Conservation (phyloP, 1,140 invertebrate genomes). For the Drosophila aff. region DNA sequence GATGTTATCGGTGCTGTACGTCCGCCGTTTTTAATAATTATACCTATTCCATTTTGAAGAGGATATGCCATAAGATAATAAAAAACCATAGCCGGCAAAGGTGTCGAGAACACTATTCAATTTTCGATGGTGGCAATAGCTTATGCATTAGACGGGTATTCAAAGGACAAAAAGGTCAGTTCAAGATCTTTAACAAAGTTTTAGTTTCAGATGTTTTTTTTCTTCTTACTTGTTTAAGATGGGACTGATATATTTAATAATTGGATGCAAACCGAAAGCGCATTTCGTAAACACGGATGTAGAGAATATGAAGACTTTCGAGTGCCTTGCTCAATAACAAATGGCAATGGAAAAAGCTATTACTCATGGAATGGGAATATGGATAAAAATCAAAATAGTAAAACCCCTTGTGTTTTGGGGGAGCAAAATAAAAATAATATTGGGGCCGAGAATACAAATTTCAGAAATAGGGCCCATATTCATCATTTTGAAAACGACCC, state of each 20-base stretch:
- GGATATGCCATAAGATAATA: conserved; percentile 68
- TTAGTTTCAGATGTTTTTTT: not conserved
- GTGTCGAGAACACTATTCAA: conserved; percentile 59
- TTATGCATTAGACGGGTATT: conserved; percentile 13
- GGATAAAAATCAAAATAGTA: not conserved
- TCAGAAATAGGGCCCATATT: not conserved
- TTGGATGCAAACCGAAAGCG: not conserved
- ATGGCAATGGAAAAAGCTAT: not conserved
- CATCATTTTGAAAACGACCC: not conserved
- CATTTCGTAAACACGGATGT: no score
- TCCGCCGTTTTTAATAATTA: conserved; percentile 40
- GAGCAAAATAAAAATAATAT: not conserved
- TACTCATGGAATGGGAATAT: not conserved
- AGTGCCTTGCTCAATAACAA: not conserved
- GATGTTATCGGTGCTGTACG: conserved; percentile 34
- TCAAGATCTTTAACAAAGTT: not conserved
- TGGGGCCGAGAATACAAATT: not conserved
- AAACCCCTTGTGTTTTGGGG: not conserved
- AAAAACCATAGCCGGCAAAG: conserved; percentile 53
- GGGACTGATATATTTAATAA: not conserved
- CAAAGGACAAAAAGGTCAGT: conserved; percentile 29
- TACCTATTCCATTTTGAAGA: conserved; percentile 60
- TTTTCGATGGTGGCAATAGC: conserved; percentile 69
- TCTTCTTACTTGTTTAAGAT: not conserved
- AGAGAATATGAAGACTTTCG: not conserved